These are phyloP conservation scores for Forbesichthys agassizii DNA, from an alignment of 2,113 vertebrate genomes.

Conservation along the genomic window DNA sequence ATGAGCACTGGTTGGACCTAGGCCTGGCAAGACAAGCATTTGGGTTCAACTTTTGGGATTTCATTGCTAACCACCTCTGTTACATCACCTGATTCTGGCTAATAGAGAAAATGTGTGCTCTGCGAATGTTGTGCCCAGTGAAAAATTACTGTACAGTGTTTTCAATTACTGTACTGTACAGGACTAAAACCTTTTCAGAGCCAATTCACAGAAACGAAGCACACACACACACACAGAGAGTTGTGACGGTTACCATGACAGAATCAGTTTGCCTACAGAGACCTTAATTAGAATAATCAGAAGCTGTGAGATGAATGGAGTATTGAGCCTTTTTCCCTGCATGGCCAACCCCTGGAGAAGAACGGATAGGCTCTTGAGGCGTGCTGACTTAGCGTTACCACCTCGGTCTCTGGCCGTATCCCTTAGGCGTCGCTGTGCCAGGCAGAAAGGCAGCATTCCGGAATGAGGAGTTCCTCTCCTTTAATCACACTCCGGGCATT, in stretches of 20 bases:
- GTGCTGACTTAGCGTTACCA: neutral
- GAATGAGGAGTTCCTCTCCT: conserved; percentile 57
- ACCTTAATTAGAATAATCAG: no score
- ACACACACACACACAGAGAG: no score
- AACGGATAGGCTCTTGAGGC: neutral
- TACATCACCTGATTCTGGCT: conserved; percentile 43
- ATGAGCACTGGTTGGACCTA: no score
- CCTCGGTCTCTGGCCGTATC: conserved; percentile 7
- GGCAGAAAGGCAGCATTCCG: conserved; percentile 60
- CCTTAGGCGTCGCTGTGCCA: conserved; percentile 26
- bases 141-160: neutral
- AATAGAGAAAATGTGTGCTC: neutral
- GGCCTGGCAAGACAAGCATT: conserved; percentile 28
- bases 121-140: no score
- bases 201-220: no score
- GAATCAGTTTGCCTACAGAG: no score
- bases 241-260: no score
- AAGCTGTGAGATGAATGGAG: no score
- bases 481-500: conserved; percentile 34
- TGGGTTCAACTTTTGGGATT: conserved; percentile 47
- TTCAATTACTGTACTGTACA: no score
- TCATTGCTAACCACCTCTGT: conserved; percentile 50
- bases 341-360: conserved; percentile 1
- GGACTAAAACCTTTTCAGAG: no score
- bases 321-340: neutral